A percentile compares a stretch with the other conserved stretches of the same genome.
Conservation (phyloP, 2,113 vertebrate genomes). For the human (Homo sapiens) region DNA sequence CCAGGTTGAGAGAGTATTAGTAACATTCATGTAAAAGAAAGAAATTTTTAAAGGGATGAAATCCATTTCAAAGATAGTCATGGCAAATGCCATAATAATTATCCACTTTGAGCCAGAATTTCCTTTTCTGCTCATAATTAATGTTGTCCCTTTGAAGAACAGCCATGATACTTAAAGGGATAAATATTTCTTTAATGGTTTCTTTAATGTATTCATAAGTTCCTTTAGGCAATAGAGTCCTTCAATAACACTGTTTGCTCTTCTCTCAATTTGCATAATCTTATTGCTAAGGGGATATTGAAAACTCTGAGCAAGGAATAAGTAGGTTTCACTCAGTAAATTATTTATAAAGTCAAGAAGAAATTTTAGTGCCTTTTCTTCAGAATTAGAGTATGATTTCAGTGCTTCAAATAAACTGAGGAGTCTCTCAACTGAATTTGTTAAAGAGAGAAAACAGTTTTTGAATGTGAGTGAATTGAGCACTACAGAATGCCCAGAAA, state of each 20-base stretch:
- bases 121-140: constrained; percentile 50
- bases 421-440: background rate
- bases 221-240: background rate
- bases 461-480: background rate
- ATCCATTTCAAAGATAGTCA: background rate
- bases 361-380: background rate
- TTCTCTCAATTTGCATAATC: constrained; percentile 27
- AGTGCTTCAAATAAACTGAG: background rate
- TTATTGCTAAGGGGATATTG: background rate
- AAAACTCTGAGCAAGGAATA: background rate
- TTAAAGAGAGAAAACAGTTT: background rate
- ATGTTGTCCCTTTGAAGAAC: constrained; percentile 31
- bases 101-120: background rate
- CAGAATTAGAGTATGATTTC: background rate
- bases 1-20: background rate
- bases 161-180: background rate
- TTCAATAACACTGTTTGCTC: background rate
- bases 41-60: background rate
- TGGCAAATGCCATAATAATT: background rate
- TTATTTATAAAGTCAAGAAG: constrained; percentile 36
- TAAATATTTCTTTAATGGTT: constrained; percentile 37
- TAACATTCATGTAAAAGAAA: background rate
- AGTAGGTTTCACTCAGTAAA: background rate
- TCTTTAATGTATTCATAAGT: background rate
- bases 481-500: background rate